Evolutionary conservation across 1,140 invertebrate species (phyloP).

Genomic region (Caenorhabditis brenneri): DNA sequence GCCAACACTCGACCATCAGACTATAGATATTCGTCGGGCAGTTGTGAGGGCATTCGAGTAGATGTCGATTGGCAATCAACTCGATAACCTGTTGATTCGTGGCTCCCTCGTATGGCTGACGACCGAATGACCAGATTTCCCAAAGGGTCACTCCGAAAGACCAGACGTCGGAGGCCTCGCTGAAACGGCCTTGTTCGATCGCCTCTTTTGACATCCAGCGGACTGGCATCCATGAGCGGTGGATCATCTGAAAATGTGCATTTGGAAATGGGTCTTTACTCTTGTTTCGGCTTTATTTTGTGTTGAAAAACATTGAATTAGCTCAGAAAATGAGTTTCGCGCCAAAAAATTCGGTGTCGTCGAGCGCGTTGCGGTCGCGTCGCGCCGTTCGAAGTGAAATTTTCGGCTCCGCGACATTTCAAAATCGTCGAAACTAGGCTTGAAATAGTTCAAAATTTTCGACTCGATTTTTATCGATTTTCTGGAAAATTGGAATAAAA

Average conservation of each 20-base stretch:
- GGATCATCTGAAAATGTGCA: constrained; percentile 44
- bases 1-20: constrained; percentile 96
- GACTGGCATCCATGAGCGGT: constrained; percentile 51
- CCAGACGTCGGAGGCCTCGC: constrained; percentile 68
- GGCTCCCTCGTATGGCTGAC: constrained; percentile 91
- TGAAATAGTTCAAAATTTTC: too few relatives aligned
- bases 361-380: too few relatives aligned
- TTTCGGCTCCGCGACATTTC: too few relatives aligned
- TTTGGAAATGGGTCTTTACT: background rate
- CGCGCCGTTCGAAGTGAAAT: too few relatives aligned
- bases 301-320: background rate
- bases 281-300: too few relatives aligned
- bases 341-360: too few relatives aligned
- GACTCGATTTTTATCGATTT: too few relatives aligned
- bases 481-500: too few relatives aligned
- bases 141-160: constrained; percentile 70
- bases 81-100: constrained; percentile 96
- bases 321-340: too few relatives aligned
- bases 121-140: constrained; percentile 78
- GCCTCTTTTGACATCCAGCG: constrained; percentile 70
- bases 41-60: constrained; percentile 88
- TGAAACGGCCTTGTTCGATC: constrained; percentile 62
- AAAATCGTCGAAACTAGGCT: too few relatives aligned
- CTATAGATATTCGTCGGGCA: constrained; percentile 83
- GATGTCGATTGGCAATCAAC: constrained; percentile 81